Evolutionary conservation across 2,888 invertebrate species (phyloP).

Genomic region (Polia nebulosa): DNA sequence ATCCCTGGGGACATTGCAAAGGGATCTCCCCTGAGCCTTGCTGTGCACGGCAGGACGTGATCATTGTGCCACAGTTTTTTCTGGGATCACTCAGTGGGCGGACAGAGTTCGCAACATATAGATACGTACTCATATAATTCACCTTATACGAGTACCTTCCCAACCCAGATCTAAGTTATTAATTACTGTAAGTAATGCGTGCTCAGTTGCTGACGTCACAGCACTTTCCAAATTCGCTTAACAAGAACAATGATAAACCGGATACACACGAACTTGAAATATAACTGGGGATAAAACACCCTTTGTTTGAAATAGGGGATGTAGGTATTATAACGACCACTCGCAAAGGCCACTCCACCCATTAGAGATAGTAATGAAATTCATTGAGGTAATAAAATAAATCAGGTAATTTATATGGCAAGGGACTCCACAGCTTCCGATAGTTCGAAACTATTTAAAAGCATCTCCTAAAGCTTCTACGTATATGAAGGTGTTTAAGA

Average conservation of each 20-base stretch:
- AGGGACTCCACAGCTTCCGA: conserved; percentile 47
- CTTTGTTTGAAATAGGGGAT: conserved; percentile 56
- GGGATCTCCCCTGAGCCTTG: no score
- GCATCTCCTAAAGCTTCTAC: conserved; percentile 31
- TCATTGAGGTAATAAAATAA: conserved; percentile 62
- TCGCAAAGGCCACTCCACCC: conserved; percentile 39
- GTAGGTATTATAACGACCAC: conserved; percentile 52
- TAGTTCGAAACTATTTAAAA: conserved; percentile 57
- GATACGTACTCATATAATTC: neutral
- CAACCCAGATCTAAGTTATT: neutral
- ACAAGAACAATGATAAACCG: conserved; percentile 49
- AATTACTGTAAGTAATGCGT: conserved; percentile 29
- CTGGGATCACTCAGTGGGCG: no score
- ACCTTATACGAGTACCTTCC: neutral
- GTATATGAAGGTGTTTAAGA: conserved; percentile 56
- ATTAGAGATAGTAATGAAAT: conserved; percentile 55
- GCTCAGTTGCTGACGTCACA: conserved; percentile 42
- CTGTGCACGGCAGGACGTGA: no score
- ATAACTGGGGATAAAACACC: conserved; percentile 40
- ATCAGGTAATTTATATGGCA: conserved; percentile 52
- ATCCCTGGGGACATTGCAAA: no score
- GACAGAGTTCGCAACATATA: no score
- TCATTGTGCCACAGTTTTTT: no score
- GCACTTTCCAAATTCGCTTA: conserved; percentile 39
- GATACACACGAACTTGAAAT: conserved; percentile 33